Percentiles rank a stretch among this genome's conserved stretches.
Evolutionary conservation across 2,113 vertebrate genomes (phyloP).

Genomic region (Perca flavescens): DNA sequence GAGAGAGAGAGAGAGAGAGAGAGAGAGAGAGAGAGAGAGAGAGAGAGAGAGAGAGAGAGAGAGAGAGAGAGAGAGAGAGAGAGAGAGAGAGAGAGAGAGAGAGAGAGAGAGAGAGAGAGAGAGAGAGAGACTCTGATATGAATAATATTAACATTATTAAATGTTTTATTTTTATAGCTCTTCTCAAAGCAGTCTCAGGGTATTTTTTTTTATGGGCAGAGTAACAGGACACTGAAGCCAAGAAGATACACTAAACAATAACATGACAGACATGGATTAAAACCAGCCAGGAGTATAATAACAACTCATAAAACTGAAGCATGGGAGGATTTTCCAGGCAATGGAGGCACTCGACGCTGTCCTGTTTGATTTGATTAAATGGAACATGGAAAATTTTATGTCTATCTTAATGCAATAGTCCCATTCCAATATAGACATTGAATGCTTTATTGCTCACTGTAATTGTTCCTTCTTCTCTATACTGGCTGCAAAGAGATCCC

Average conservation of each 20-base stretch:
- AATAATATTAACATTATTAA: constrained; percentile 51
- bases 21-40: no score
- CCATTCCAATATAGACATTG: background rate
- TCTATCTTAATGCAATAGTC: background rate
- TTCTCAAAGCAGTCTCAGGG: constrained; percentile 35
- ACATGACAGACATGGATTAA: constrained; percentile 42
- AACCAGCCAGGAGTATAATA: constrained; percentile 43
- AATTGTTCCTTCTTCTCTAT: background rate
- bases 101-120: no score
- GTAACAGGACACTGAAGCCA: constrained; percentile 28
- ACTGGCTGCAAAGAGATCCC: background rate
- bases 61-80: no score
- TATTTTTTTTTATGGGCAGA: constrained; percentile 31
- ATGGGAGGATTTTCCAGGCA: constrained; percentile 29
- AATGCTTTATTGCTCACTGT: constrained; percentile 3
- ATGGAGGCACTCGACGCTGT: background rate
- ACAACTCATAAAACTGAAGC: constrained; percentile 3
- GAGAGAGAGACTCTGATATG: no score
- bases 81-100: no score
- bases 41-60: no score
- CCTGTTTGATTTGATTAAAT: constrained; percentile 17
- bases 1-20: no score
- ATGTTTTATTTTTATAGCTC: constrained; percentile 56
- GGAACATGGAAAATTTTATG: background rate
- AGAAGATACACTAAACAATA: constrained; percentile 48